Conservation (phyloP, 2,888 invertebrate species). For the Lepetodrilus schrolli region DNA sequence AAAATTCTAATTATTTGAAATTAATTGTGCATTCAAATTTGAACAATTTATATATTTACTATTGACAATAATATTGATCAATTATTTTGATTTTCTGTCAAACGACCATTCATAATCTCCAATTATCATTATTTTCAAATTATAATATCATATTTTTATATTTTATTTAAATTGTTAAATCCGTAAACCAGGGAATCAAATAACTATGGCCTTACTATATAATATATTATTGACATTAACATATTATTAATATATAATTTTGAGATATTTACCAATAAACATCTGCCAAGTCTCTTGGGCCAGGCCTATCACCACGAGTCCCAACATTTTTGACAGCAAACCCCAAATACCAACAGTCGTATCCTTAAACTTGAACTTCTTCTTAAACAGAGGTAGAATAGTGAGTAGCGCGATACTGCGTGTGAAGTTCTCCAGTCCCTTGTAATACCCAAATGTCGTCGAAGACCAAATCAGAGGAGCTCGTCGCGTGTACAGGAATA, state of each 20-base stretch:
- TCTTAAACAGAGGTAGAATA: slow-evolving; percentile 67
- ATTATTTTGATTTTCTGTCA: too few species aligned
- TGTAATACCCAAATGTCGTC: slow-evolving; percentile 81
- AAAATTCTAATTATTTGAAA: too few species aligned
- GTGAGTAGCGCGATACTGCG: slow-evolving; percentile 74
- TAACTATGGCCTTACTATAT: too few species aligned
- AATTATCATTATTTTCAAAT: too few species aligned
- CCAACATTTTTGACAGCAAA: slow-evolving; percentile 71
- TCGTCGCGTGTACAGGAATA: slow-evolving; percentile 84
- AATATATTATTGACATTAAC: too few species aligned
- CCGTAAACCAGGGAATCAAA: too few species aligned
- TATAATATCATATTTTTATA: too few species aligned
- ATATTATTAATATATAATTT: background rate
- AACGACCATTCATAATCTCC: too few species aligned
- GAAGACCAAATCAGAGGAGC: slow-evolving; percentile 84
- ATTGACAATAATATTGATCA: too few species aligned
- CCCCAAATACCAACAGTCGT: slow-evolving; percentile 72
- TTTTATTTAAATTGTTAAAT: too few species aligned
- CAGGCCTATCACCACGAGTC: slow-evolving; percentile 71
- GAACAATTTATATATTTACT: too few species aligned
- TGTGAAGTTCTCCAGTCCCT: slow-evolving; percentile 78
- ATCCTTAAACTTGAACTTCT: slow-evolving; percentile 62
- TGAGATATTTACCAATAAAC: slow-evolving; percentile 74
- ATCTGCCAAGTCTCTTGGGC: slow-evolving; percentile 68
- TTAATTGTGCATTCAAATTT: too few species aligned